phyloP scores from a whole-genome alignment of 2,797 vertebrate genomes.

The Labeo calbasu region DNA sequence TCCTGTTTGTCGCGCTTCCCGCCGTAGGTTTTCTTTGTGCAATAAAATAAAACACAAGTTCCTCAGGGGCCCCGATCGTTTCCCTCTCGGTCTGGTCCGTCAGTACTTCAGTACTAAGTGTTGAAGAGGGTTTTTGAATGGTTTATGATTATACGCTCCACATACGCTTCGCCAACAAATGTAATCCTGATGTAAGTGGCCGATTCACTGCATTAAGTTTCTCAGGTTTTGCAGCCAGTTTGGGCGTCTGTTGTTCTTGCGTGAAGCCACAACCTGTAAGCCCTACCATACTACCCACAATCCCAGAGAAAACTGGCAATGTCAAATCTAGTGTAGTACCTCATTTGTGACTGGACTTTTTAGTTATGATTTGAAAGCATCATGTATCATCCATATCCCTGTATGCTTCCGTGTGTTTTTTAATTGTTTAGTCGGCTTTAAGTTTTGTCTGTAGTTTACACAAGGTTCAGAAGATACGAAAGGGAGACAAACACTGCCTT shows the following conservation, averaged over 20 bases:
- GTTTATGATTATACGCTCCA: conserved; percentile 26
- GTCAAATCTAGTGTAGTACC: conserved; percentile 15
- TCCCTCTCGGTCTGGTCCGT: conserved; percentile 37
- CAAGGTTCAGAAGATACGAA: conserved; percentile 42
- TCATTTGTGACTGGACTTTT: conserved; percentile 20
- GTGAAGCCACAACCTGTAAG: conserved; percentile 12
- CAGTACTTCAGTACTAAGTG: conserved; percentile 44
- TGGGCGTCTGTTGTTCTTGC: not conserved
- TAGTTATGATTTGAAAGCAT: not conserved
- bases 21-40: conserved; percentile 43
- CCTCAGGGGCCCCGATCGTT: conserved; percentile 47
- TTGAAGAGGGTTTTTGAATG: conserved; percentile 42
- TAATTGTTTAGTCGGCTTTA: conserved; percentile 10
- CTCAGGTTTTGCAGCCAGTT: conserved; percentile 61
- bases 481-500: conserved; percentile 62
- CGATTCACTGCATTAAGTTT: conserved; percentile 55
- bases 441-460: not conserved
- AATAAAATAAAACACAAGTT: conserved; percentile 44
- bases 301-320: not conserved
- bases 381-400: not conserved
- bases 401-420: conserved; percentile 17
- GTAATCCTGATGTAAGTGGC: conserved; percentile 41
- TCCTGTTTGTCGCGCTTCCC: conserved; percentile 14
- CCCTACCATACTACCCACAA: not conserved
- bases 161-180: conserved; percentile 34